A percentile compares a stretch with the other conserved stretches of the same genome.
These are phyloP conservation scores for Bruchidius siliquastri DNA, from an alignment of 2,888 invertebrate genomes.

Conservation along the genomic window DNA sequence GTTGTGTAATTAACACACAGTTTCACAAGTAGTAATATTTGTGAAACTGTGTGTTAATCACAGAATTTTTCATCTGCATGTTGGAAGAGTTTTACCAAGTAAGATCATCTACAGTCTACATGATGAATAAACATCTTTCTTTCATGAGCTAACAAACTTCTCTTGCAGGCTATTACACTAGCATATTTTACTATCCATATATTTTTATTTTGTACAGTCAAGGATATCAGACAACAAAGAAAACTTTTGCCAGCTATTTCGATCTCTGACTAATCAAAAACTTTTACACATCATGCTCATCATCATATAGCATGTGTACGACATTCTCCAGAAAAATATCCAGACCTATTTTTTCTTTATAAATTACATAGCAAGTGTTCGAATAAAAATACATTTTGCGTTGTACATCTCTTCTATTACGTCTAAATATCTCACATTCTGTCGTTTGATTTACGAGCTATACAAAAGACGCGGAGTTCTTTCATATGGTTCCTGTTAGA, in stretches of 20 bases:
- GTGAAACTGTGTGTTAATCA: too few relatives aligned
- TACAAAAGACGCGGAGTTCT: background rate
- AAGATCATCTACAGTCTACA: too few relatives aligned
- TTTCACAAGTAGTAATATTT: too few relatives aligned
- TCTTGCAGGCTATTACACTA: too few relatives aligned
- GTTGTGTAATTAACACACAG: too few relatives aligned
- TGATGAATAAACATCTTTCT: too few relatives aligned
- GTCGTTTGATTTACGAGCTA: background rate
- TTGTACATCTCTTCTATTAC: background rate
- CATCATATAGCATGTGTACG: background rate
- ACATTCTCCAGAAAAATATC: background rate
- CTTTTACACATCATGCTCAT: background rate
- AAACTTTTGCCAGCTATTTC: background rate
- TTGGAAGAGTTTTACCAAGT: too few relatives aligned
- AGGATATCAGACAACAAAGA: background rate
- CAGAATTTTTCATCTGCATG: too few relatives aligned
- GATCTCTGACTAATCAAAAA: background rate
- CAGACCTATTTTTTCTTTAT: background rate
- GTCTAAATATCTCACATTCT: background rate
- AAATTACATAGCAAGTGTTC: background rate
- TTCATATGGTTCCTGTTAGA: background rate
- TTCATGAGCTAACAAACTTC: too few relatives aligned
- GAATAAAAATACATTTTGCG: background rate
- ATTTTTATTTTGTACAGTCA: background rate
- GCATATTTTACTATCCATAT: too few relatives aligned